Conservation (phyloP, 1,140 invertebrate species). For the Orius insidiosus region DNA sequence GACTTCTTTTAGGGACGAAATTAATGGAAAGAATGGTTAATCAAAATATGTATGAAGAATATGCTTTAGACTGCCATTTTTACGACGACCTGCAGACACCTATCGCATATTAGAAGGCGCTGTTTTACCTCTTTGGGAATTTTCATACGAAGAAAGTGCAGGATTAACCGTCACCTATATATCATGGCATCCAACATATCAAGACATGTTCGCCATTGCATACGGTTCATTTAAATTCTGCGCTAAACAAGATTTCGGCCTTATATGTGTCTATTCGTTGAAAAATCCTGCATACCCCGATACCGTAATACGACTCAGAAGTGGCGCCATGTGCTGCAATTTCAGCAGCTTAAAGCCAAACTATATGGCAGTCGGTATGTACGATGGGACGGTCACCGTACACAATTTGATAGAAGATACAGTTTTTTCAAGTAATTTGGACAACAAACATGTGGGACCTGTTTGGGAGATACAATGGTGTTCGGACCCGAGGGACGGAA, state of each 20-base stretch:
- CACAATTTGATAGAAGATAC: slow-evolving; percentile 7
- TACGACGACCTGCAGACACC: slow-evolving; percentile 90
- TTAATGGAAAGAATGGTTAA: slow-evolving; percentile 85
- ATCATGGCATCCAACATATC: slow-evolving; percentile 72
- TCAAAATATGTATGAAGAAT: slow-evolving; percentile 85
- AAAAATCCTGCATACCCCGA: slow-evolving; percentile 10
- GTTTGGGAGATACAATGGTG: slow-evolving; percentile 3
- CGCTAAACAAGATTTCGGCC: background rate
- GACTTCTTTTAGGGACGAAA: slow-evolving; percentile 43
- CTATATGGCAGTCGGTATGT: slow-evolving; percentile 4
- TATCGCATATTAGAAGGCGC: slow-evolving; percentile 81
- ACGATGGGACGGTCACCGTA: slow-evolving; percentile 4
- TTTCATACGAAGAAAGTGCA: slow-evolving; percentile 58
- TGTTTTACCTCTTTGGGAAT: slow-evolving; percentile 82
- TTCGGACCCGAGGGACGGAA: slow-evolving; percentile 1
- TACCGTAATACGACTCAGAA: background rate
- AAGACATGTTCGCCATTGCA: slow-evolving; percentile 77
- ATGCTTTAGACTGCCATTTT: slow-evolving; percentile 78
- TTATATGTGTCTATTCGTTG: slow-evolving; percentile 3
- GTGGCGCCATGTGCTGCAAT: slow-evolving; percentile 3
- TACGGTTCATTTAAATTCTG: slow-evolving; percentile 67
- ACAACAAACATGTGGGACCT: slow-evolving; percentile 1
- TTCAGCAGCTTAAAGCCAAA: background rate
- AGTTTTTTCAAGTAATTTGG: background rate
- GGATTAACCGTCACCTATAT: slow-evolving; percentile 72